Conservation (phyloP, 2,888 invertebrate species). For the Omphaloscelis lunosa region DNA sequence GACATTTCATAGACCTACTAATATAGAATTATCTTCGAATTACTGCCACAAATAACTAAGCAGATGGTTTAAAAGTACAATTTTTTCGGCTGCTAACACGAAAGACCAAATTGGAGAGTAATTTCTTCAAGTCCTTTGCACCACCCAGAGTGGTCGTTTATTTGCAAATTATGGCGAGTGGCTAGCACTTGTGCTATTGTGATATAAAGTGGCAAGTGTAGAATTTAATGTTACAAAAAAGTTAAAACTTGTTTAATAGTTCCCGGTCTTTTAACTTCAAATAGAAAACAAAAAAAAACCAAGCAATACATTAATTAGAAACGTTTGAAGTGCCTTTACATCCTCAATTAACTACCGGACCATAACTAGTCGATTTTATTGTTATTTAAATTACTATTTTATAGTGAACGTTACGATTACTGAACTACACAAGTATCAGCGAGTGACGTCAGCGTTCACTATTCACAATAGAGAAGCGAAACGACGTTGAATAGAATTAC, state of each 20-base stretch:
- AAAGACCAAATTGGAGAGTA: constrained; percentile 14
- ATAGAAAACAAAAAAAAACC: constrained; percentile 18
- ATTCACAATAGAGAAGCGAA: constrained; percentile 52
- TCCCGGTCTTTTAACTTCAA: neutral
- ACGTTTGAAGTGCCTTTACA: constrained; percentile 61
- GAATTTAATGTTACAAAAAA: neutral
- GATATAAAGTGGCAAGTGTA: neutral
- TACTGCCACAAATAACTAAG: neutral
- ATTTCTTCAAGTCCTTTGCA: constrained; percentile 3
- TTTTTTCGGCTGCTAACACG: neutral
- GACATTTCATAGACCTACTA: neutral
- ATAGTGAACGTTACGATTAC: constrained; percentile 53
- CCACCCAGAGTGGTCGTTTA: constrained; percentile 26
- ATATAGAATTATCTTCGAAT: neutral
- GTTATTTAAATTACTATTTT: constrained; percentile 60
- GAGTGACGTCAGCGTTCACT: constrained; percentile 62
- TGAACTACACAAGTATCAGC: constrained; percentile 28
- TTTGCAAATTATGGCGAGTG: constrained; percentile 27
- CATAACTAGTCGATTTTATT: constrained; percentile 59
- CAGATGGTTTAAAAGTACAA: neutral
- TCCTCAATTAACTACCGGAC: constrained; percentile 58
- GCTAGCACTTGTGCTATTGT: neutral
- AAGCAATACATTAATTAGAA: constrained; percentile 26
- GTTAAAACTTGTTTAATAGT: neutral
- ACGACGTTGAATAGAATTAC: constrained; percentile 63